Conservation (phyloP, 1,140 invertebrate species). For the Leptinotarsa texana region DNA sequence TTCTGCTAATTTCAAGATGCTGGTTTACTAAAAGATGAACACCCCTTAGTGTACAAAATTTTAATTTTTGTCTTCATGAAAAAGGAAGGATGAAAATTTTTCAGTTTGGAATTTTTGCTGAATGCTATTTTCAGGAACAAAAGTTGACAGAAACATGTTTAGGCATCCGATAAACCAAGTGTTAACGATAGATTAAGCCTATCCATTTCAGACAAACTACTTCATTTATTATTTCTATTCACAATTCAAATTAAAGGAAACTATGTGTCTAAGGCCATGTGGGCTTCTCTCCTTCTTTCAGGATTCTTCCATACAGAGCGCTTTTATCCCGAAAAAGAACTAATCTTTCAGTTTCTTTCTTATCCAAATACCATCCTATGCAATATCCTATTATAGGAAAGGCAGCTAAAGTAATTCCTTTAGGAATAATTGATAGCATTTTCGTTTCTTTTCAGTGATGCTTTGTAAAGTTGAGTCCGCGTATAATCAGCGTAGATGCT, state of each 20-base stretch:
- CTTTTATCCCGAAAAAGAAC: conserved; percentile 76
- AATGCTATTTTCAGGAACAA: too few species aligned
- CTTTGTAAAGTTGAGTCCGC: conserved; percentile 73
- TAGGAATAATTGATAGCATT: conserved; percentile 58
- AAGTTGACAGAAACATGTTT: too few species aligned
- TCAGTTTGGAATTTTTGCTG: too few species aligned
- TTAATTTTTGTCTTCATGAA: too few species aligned
- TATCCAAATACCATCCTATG: conserved; percentile 68
- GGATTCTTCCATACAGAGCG: conserved; percentile 68
- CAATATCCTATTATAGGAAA: conserved; percentile 62
- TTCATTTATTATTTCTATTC: too few species aligned
- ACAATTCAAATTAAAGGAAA: neutral
- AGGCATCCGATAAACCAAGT: too few species aligned
- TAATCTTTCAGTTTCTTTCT: conserved; percentile 70
- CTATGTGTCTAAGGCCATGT: conserved; percentile 66
- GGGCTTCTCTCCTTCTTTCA: conserved; percentile 68
- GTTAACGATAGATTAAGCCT: too few species aligned
- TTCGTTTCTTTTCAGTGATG: conserved; percentile 44
- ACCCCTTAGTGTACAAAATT: too few species aligned
- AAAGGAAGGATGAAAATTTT: too few species aligned
- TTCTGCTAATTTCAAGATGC: too few species aligned
- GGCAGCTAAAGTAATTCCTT: conserved; percentile 48
- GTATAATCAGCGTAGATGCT: conserved; percentile 71
- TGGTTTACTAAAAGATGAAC: too few species aligned
- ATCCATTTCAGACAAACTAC: too few species aligned